phyloP scores from a whole-genome alignment of 2,888 invertebrate genomes.

The Oscheius myriophilus region DNA sequence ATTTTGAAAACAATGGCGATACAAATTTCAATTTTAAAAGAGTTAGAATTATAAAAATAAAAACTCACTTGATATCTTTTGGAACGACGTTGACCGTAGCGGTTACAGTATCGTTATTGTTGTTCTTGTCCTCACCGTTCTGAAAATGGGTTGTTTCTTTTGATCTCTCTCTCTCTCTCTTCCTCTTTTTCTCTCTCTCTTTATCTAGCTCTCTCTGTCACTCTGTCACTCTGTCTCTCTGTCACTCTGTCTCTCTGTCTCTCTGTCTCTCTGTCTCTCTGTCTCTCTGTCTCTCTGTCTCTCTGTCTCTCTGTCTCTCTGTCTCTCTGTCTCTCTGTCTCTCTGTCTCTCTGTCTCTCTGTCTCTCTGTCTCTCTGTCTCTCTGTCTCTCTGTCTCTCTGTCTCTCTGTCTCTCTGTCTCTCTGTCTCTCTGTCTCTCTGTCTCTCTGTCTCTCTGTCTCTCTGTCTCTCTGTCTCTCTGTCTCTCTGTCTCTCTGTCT shows the following conservation, averaged over 20 bases:
- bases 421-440: not conserved
- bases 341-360: not conserved
- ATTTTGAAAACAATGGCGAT: too few relatives aligned
- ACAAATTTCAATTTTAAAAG: too few relatives aligned
- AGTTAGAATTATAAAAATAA: not conserved
- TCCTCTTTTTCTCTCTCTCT: not conserved
- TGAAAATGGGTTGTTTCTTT: not conserved
- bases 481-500: not conserved
- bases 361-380: not conserved
- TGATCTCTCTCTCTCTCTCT: not conserved
- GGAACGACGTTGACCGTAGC: slow-evolving; percentile 17
- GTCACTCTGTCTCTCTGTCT: not conserved
- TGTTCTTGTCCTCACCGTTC: slow-evolving; percentile 26
- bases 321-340: not conserved
- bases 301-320: not conserved
- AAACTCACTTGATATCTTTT: slow-evolving; percentile 11
- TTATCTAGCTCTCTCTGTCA: not conserved
- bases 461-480: not conserved
- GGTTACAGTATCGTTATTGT: slow-evolving; percentile 7
- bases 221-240: not conserved
- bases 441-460: not conserved
- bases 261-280: not conserved
- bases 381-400: not conserved
- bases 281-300: not conserved
- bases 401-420: not conserved